Evolutionary conservation across 1,140 invertebrate genomes (phyloP), one percentile per base, ranked within the genome.

Genomic region (Lepidostoma basale): DNA sequence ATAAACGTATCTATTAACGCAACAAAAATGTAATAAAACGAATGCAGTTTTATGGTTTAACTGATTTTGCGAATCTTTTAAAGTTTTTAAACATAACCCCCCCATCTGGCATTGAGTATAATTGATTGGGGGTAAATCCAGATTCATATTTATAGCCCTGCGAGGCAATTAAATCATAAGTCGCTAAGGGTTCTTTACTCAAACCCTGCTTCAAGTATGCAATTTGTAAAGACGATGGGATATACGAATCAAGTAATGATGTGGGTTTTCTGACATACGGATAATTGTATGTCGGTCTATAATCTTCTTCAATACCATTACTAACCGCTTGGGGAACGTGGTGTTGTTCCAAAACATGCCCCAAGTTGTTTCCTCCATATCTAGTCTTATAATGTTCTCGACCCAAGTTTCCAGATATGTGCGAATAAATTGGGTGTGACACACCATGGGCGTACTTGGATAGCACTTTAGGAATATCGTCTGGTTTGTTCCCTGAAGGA

Each of bases 51-150:
- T 36, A 36, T 36, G 33, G 14, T n/a, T 36, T 5, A n/a, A 40
- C 25, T 30, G 20, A 23, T 44, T 58, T 58, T 14, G 44, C 28
- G 5, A 49, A 18, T 67, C 70, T 68, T 59, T 68, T 72, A 20
- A 65, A 68, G 42, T 72, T 66, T n/a, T 42, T 52, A 42, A 36
- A 72, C 6, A 62, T 45, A 2, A 68, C 54, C 12, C 70, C 80
- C 75, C 20, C 82, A 77, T 71, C 74, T 0, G 76, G 77, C 1
- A 81, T 83, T 10, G 81, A 77, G 42, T 79, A 83, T 77, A 83
- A 79, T 68, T 84, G 81, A 68, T 83, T 84, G 5, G 82, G 82
- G 2, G 81, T 68, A 59, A 84, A 84, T 3, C 81, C 82, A 69
- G 78, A 69, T 73, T 84, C 81, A 52, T 76, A 81, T 63, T 81